A percentile compares a stretch with the other conserved stretches of the same genome.
Conservation (phyloP, 1,140 invertebrate species). For the Papilio aristodemus region DNA sequence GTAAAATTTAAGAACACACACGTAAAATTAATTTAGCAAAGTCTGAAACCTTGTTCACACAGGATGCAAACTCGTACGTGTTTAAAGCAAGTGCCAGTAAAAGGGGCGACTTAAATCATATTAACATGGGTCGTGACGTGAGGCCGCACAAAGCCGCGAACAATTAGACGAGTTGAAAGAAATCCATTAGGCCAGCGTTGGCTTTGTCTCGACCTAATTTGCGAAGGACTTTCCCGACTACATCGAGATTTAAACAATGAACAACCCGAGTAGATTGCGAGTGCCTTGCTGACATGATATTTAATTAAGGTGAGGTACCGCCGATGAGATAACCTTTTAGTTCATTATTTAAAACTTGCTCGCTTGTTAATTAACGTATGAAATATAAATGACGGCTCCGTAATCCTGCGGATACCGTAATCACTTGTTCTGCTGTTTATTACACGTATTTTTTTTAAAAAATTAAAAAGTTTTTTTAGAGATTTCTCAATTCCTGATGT, state of each 20-base stretch:
- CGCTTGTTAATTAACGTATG: neutral
- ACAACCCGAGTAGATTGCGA: neutral
- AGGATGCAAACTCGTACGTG: slow-evolving; percentile 15
- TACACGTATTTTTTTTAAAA: too few relatives aligned
- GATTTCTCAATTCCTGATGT: too few relatives aligned
- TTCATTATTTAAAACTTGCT: neutral
- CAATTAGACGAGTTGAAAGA: slow-evolving; percentile 11
- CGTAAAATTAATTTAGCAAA: slow-evolving; percentile 3
- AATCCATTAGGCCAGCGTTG: slow-evolving; percentile 5
- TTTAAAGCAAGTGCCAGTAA: neutral
- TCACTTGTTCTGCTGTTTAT: too few relatives aligned
- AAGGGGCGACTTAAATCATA: slow-evolving; percentile 16
- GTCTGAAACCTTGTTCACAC: slow-evolving; percentile 14
- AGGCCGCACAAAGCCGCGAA: slow-evolving; percentile 4
- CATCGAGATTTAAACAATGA: slow-evolving; percentile 7
- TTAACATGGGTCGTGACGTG: slow-evolving; percentile 9
- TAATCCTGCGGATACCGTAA: too few relatives aligned
- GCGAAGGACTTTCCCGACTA: slow-evolving; percentile 9
- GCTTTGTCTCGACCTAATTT: slow-evolving; percentile 5
- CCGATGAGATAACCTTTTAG: neutral
- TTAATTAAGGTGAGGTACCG: slow-evolving; percentile 9
- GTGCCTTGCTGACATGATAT: slow-evolving; percentile 10
- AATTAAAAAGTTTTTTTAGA: too few relatives aligned
- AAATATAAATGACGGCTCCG: neutral
- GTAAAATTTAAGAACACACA: neutral